Evolutionary conservation across 2,888 invertebrate species (phyloP), one percentile per base, ranked within the genome.

Genomic region (Lucinisca nassula): DNA sequence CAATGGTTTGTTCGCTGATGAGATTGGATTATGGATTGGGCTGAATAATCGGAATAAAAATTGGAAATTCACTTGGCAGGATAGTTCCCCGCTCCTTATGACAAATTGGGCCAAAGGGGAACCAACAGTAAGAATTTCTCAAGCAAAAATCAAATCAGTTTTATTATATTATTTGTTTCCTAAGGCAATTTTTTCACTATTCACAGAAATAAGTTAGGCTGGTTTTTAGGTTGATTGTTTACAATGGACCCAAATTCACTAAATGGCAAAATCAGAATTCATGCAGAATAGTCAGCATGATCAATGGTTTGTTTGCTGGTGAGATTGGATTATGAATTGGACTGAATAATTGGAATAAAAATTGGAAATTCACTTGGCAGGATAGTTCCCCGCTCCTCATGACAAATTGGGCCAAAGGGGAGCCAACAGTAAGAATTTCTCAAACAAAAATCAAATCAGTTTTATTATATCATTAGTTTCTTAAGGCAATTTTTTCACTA

Each of bases 11-110:
- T 49, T 81, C 2, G n/a, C 21, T 72, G 86, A 90, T 49, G 21
- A 83, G 4, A 40, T 58, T 40, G 91, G 88, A n/a, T 85, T 91
- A 24, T 93, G 93, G 93, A 91, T 93, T 55, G 93, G 93, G n/a
- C 83, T 93, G 27, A 92, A 92, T 72, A 92, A 93, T 49, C 80
- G 84, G 38, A 90, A 92, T 37, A 78, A 80, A 0, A 88, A 88
- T 30, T 77, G 58, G 2, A 49, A 58, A 0, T 91, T 72, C 73
- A 85, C 87, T 0, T 93, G 93, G 93, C 91, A 90, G 27, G 93
- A 93, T 45, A 82, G 82, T 2, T 84, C 88, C 30, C 81, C 85
- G 14, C 55, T 92, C 8, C 35, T 70, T 0, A 88, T 86, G 35
- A 90, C 92, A 30, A 88, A 90, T 83, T 93, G 93, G 93, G 83